A percentile compares a stretch with the other conserved stretches of the same genome.
Conservation (phyloP, 2,888 invertebrate species). For the Tachina grossa region DNA sequence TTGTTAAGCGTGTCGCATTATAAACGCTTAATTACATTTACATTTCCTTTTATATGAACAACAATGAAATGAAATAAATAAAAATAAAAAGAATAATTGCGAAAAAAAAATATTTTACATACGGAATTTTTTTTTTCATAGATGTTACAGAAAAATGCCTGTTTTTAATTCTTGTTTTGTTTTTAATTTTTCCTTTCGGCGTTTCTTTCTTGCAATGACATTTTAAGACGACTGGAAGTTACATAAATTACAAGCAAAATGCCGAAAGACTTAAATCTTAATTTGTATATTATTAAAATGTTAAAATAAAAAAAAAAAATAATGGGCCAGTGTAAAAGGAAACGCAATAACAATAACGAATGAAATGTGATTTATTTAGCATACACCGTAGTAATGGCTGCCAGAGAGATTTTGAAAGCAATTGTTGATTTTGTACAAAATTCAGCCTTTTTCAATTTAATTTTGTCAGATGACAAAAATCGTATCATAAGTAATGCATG, state of each 20-base stretch:
- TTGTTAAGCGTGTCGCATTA: conserved; percentile 70
- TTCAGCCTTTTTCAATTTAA: too few relatives aligned
- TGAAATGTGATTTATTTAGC: neutral
- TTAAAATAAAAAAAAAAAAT: conserved; percentile 50
- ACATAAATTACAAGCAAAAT: conserved; percentile 68
- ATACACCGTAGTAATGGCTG: too few relatives aligned
- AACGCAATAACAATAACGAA: neutral
- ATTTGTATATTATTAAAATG: conserved; percentile 64
- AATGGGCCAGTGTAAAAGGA: neutral
- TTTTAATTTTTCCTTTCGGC: conserved; percentile 36
- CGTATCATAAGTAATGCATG: too few relatives aligned
- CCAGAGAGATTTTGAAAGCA: too few relatives aligned
- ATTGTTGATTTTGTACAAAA: too few relatives aligned
- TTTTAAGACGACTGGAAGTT: conserved; percentile 69
- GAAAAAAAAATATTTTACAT: conserved; percentile 64
- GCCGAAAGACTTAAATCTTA: conserved; percentile 69
- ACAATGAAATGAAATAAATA: conserved; percentile 54
- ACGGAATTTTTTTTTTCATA: conserved; percentile 41
- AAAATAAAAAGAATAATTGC: conserved; percentile 34
- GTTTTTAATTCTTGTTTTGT: conserved; percentile 56
- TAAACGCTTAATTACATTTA: conserved; percentile 73
- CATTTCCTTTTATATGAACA: conserved; percentile 67
- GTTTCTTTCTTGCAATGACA: conserved; percentile 58
- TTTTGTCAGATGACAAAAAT: too few relatives aligned
- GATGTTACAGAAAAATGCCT: conserved; percentile 60